Base-by-base conservation (phyloP, 2,888 invertebrate genomes). In the Mylabris sibirica region DNA sequence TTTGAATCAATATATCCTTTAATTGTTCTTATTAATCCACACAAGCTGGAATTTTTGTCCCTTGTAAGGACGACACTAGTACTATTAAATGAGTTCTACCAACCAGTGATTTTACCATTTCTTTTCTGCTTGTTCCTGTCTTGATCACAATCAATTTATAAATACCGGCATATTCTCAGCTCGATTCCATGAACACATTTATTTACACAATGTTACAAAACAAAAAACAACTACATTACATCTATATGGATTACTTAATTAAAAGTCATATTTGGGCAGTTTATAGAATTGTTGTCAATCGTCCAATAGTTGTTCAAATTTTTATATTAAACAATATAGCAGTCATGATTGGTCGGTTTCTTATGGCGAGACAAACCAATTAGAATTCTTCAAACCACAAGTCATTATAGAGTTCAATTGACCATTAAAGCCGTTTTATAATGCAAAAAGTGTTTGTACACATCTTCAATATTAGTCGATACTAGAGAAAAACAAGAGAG, bases 21-120 rank as follows among this genome's bases (percentile, higher is more conserved):
- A 80, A 79, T 80, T 77, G 79, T 79, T 78, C 77, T 80, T 80
- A 80, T 81, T 81, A 80, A 80, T 80, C 66, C 76, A 63, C 30
- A 74, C 76, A 80, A n/a, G 76, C 65, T 75, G 63, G 74, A 77
- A 80, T 80, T 80, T 79, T 80, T 79, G 62, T 73, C 67, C 78
- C 76, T 71, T 74, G 78, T 80, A 80, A 73, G 80, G 80, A 74
- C 67, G 67, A 62, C 57, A 57, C 24, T 57, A 57, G 24, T 57
- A 12, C 12, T 57, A 20, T 6, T 53, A 12, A 24, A 57, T 57
- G 9, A n/a, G 24, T 24, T 12, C 24, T 12, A 24, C 24, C 24
- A 24, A 24, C 24, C 24, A 57, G 57, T 57, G 24, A 57, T 57
- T 57, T 57, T 57, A 57, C 49, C 49, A 49, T 49, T 17, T 49